phyloP scores from a whole-genome alignment of 2,113 vertebrate genomes.

The Chamaetylas fuelleborni region DNA sequence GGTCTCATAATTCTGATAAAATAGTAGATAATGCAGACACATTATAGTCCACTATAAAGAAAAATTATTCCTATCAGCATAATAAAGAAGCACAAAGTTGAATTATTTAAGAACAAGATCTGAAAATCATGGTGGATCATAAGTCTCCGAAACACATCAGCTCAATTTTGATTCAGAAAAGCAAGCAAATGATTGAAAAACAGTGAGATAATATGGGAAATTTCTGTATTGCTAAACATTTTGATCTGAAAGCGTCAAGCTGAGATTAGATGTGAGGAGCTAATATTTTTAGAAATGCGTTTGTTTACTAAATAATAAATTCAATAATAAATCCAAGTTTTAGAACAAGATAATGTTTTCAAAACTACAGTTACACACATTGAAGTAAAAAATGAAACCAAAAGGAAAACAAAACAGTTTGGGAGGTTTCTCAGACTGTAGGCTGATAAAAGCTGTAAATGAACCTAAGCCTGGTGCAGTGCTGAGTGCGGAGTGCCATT shows the following conservation, averaged over 20 bases:
- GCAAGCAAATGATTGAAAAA: background rate
- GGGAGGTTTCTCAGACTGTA: background rate
- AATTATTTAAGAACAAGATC: background rate
- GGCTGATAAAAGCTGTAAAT: background rate
- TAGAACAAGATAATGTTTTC: background rate
- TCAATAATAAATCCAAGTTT: background rate
- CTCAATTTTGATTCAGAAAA: background rate
- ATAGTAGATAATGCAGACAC: background rate
- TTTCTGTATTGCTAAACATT: background rate
- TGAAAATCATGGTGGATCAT: background rate
- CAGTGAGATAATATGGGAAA: background rate
- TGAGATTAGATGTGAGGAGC: background rate
- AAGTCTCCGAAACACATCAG: background rate
- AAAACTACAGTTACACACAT: background rate
- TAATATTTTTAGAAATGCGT: background rate
- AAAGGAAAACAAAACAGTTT: background rate
- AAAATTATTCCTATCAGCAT: background rate
- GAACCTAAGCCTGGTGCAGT: background rate
- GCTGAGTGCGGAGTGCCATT: background rate
- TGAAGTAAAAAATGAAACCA: background rate
- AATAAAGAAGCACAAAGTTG: background rate
- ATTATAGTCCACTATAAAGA: background rate
- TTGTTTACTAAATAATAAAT: background rate
- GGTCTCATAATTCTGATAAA: background rate
- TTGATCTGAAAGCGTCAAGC: background rate